Conservation (phyloP, 2,113 vertebrate genomes). For the Sturnira hondurensis region DNA sequence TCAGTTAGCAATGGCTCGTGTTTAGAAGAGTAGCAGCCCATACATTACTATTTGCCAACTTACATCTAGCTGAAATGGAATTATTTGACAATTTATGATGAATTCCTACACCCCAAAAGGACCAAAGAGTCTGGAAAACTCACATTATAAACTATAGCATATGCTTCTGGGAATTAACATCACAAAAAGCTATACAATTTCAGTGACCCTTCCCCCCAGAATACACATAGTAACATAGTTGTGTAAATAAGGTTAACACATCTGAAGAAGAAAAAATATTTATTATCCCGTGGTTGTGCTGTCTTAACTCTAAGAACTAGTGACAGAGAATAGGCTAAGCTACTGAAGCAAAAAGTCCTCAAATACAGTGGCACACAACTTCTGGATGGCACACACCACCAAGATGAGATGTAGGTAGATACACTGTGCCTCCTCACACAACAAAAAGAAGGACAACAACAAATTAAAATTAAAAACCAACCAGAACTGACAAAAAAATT, state of each 20-base stretch:
- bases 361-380: not conserved
- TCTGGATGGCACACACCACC: no score
- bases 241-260: not conserved
- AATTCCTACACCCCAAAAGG: not conserved
- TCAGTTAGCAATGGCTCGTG: not conserved
- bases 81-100: not conserved
- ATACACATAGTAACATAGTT: not conserved
- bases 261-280: not conserved
- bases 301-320: not conserved
- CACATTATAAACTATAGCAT: not conserved
- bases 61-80: not conserved
- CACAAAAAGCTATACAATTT: not conserved
- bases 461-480: no score
- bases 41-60: not conserved
- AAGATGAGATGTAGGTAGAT: no score
- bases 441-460: no score
- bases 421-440: no score
- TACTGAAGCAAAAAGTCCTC: not conserved
- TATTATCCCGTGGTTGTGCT: not conserved
- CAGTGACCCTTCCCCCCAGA: not conserved
- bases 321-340: not conserved
- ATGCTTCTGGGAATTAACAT: not conserved
- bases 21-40: not conserved
- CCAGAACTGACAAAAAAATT: no score
- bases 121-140: not conserved